These are phyloP conservation scores for Nomada ferruginata DNA, from an alignment of 2,888 invertebrate genomes.

Conservation along the genomic window DNA sequence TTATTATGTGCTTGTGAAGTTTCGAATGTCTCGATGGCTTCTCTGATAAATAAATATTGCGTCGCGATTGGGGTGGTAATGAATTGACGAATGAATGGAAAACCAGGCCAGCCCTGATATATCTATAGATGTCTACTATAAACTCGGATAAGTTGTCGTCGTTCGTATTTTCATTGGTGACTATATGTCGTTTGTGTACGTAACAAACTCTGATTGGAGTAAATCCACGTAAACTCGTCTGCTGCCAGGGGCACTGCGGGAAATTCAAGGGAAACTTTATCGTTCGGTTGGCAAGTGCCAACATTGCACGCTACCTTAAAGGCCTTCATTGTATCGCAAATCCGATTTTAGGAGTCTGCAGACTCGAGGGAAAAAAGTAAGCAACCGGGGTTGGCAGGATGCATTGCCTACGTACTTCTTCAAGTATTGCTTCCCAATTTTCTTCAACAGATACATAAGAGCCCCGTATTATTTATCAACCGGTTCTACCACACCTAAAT, in stretches of 20 bases:
- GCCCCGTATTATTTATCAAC: too few species aligned
- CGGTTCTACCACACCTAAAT: too few species aligned
- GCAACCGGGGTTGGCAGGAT: neutral
- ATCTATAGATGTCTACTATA: constrained; percentile 3
- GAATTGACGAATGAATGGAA: neutral
- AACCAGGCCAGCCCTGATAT: neutral
- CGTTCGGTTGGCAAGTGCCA: constrained; percentile 60
- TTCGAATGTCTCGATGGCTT: too few species aligned
- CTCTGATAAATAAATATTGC: too few species aligned
- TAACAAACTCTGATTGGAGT: constrained; percentile 64
- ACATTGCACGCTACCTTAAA: constrained; percentile 54
- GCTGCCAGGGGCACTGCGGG: constrained; percentile 52
- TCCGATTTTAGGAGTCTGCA: constrained; percentile 54
- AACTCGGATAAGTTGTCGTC: constrained; percentile 23
- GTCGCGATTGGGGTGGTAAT: neutral
- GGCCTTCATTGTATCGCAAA: constrained; percentile 56
- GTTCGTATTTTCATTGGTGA: constrained; percentile 55
- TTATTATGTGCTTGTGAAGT: too few species aligned
- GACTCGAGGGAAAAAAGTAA: constrained; percentile 35
- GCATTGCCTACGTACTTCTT: constrained; percentile 28
- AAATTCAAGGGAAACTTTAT: constrained; percentile 63
- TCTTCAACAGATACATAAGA: neutral
- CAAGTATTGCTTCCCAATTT: constrained; percentile 43
- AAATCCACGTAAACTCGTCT: constrained; percentile 64
- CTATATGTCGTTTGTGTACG: constrained; percentile 51